Evolutionary conservation across 2,888 invertebrate species (phyloP), one percentile per base, ranked within the genome.

Genomic region (Limulus polyphemus): DNA sequence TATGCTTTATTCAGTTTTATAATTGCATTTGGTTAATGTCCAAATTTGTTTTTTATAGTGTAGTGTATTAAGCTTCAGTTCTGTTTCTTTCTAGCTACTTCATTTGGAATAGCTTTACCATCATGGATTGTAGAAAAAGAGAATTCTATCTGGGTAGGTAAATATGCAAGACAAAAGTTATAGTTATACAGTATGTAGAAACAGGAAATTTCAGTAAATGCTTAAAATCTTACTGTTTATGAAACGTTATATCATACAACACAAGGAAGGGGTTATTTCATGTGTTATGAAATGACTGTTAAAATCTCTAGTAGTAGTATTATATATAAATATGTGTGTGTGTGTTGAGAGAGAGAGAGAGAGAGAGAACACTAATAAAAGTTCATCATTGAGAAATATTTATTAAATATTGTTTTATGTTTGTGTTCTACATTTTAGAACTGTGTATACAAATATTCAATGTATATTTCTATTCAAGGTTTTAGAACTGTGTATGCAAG

Each of bases 121-220:
- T 97, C 98, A 60, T 99, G 99, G 99, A 95, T 99, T 76, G 95
- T 99, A 11, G 97, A 98, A 75, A 95, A 98, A 76, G 94, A 99
- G 78, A 99, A 99, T 76, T 97, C 97, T 70, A 86, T 98, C 46
- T 97, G 94, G 94, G 97, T 78, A 71, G 71, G 73, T 32, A 14
- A 50, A 50, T 32, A 7, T 32, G 32, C 3, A 7, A 32, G 32
- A 32, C 32, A 32, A 32, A 32, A 5, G 32, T 32, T 32, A 2
- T 32, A 32, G 32, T 32, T 32, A 32, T 32, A 32, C 7, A 50
- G 9, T n/a, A 14, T 47, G 12, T 2, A 57, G 5, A 1, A 2
- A 57, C 11, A 9, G 47, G n/a, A 55, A 55, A 55, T n/a, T 46
- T 48, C 3, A 58, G 32, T n/a, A 48, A 47, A n/a, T 14, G 16